Evolutionary conservation across 2,113 vertebrate genomes (phyloP), one percentile per base, ranked within the genome.

Genomic region (Orientallactaga bullata): DNA sequence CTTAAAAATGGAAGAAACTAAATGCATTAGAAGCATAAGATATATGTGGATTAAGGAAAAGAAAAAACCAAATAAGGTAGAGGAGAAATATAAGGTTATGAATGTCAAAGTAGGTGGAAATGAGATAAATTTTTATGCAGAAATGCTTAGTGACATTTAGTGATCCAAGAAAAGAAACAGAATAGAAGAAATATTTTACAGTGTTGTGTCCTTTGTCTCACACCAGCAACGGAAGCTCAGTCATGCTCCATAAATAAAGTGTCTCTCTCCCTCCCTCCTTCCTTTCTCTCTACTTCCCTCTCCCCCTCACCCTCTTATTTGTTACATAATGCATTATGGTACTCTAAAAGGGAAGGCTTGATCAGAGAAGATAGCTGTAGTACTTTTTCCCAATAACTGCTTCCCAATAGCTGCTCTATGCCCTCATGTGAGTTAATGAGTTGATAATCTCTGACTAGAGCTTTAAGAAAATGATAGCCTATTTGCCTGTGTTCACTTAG

Each of bases 1-100:
- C n/a, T 85, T 69, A 80, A 95, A 84, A 80, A 68, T 73, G 26
- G 65, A 92, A 94, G 32, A 83, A 83, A 71, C 12, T 84, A 93
- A 85, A 80, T 35, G 5, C 24, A 79, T 93, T 78, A 78, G 68
- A 80, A 94, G 18, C 11, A 72, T 60, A 32, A 10, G 16, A 72
- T 35, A 42, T 72, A 66, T 15, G 68, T 18, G 30, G 47, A 88
- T 73, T 90, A 85, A 71, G 28, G 16, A 32, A 68, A 51, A 89
- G 8, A 93, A 4, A 85, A 89, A 91, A 88, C 1, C 24, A 74
- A 92, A 58, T 77, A 68, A 89, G 15, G 11, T 42, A 83, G 11
- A 81, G 47, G 35, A 88, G 28, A 61, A 93, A 81, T 82, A 91
- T 60, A 65, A 60, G 18, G 18, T 61, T 89, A 80, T 30, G 5